Percentiles rank a stretch among this genome's conserved stretches.
Conservation (phyloP, 2,113 vertebrate species). For the Microcebus griseorufus region DNA sequence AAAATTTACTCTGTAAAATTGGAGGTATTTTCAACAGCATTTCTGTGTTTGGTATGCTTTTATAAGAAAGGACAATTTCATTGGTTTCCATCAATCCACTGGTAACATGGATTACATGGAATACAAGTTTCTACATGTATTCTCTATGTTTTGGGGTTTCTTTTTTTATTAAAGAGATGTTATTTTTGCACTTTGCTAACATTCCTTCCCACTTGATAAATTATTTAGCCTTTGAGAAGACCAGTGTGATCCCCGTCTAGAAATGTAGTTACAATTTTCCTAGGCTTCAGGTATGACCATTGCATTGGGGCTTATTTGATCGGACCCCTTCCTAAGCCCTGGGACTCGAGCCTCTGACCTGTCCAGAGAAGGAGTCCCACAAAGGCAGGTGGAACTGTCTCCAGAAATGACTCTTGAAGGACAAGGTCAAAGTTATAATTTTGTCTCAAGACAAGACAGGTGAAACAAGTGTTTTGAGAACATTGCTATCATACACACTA, state of each 20-base stretch:
- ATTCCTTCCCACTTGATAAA: not conserved
- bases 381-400: not conserved
- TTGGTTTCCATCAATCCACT: not conserved
- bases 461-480: not conserved
- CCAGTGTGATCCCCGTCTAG: not conserved
- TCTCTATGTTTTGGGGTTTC: not conserved
- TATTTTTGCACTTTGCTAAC: not conserved
- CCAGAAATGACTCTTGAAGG: not conserved
- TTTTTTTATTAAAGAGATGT: not conserved
- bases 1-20: not conserved
- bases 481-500: accelerated
- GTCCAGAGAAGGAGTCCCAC: not conserved
- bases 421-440: not conserved
- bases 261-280: not conserved
- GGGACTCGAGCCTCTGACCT: not conserved
- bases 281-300: not conserved
- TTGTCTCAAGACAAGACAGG: not conserved
- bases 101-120: not conserved
- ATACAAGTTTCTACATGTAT: too few relatives aligned
- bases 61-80: not conserved
- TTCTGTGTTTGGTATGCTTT: not conserved
- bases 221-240: not conserved
- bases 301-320: not conserved
- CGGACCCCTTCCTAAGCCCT: not conserved
- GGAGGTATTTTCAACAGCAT: not conserved